Evolutionary conservation across 2,888 invertebrate species (phyloP).

Genomic region (Xestia sexstrigata): DNA sequence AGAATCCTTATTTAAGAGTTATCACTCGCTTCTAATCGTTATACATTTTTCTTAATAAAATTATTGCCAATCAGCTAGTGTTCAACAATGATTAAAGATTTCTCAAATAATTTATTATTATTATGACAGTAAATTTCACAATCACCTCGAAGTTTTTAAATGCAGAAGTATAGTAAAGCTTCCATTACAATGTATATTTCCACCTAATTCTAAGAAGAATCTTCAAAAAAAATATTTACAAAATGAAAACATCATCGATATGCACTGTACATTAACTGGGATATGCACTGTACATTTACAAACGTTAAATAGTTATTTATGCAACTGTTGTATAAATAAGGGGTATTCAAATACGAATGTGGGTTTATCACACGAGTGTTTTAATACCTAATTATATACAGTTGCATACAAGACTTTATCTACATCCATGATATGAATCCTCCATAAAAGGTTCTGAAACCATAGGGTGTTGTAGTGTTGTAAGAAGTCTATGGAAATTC

Average conservation of each 20-base stretch:
- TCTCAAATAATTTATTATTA: slow-evolving; percentile 74
- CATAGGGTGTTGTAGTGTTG: too few species aligned
- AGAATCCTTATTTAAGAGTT: slow-evolving; percentile 74
- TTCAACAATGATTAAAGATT: slow-evolving; percentile 80
- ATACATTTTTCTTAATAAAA: slow-evolving; percentile 82
- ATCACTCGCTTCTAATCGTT: slow-evolving; percentile 78
- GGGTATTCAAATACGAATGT: too few species aligned
- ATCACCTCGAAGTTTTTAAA: slow-evolving; percentile 77
- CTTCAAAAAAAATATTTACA: slow-evolving; percentile 84
- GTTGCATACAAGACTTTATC: too few species aligned
- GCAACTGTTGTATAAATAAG: too few species aligned
- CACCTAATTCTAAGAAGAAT: slow-evolving; percentile 76
- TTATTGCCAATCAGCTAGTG: slow-evolving; percentile 87
- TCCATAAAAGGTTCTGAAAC: too few species aligned
- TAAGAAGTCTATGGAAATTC: too few species aligned
- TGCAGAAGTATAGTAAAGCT: slow-evolving; percentile 81
- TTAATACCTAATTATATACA: too few species aligned
- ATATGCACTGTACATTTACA: slow-evolving; percentile 86
- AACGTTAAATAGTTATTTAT: too few species aligned
- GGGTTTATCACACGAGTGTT: too few species aligned
- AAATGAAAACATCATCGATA: slow-evolving; percentile 85
- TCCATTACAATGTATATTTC: slow-evolving; percentile 74
- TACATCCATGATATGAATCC: too few species aligned
- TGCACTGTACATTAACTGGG: slow-evolving; percentile 83
- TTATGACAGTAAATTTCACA: slow-evolving; percentile 75